Base-by-base conservation (phyloP, 2,113 vertebrate genomes). In the Thamnaconus septentrionalis region DNA sequence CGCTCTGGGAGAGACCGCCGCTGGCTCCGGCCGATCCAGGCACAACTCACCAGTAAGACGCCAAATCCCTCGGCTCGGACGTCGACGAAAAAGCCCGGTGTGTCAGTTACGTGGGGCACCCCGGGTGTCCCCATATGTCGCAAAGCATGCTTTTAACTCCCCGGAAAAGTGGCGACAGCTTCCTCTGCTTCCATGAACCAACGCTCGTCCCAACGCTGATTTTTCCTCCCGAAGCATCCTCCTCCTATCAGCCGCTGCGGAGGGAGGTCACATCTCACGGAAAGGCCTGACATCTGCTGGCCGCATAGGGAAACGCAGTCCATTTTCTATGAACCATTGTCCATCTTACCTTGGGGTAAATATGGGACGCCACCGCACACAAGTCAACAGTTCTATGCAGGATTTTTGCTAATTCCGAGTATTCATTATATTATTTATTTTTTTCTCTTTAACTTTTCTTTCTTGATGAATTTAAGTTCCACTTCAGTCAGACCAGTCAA, bases 111-210 rank as follows among this genome's bases (percentile, higher is more conserved):
- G 57, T 76, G 58, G 62, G 57, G 39, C 61, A 4, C 80, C 73
- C 69, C 77, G 63, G 53, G 73, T 80, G 63, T 31, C 84, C 85
- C 88, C 87, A 89, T 86, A 78, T 71, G 85, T 79, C 61, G 76
- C 58, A 52, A 56, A 67, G 71, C 61, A 76, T 56, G 82, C 72
- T 61, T 73, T 73, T 31, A 31, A 81, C 68, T 83, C 79, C 79
- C 18, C 18, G 18, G 18, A 10, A 69, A 59, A 80, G 81, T 69
- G 68, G 10, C 53, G 64, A 58, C 56, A 40, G 80, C 74, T 68
- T 64, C 75, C 65, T 62, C 68, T 76, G n/a, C 66, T 70, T 74
- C 77, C 76, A 67, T 73, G 72, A 65, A 55, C 57, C 46, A 0
- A 59, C 62, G 49, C 69, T 56, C 54, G 62, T 71, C 64, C 70